A percentile compares a stretch with the other conserved stretches of the same genome.
Evolutionary conservation across 2,113 vertebrate species (phyloP).

Genomic region (Paradisaea rubra): DNA sequence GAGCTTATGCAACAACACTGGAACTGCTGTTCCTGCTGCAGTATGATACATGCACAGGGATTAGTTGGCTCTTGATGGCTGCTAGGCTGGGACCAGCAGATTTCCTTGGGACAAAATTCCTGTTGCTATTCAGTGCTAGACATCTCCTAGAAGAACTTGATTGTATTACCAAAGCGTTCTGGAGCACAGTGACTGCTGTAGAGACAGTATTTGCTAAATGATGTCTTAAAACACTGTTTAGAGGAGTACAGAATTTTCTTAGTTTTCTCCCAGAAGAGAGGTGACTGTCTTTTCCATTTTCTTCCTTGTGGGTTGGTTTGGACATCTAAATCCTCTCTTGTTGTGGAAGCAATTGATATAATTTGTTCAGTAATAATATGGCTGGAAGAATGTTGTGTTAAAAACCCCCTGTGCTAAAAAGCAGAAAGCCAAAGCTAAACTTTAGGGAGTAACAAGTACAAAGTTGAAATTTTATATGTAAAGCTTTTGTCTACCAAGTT

Average conservation of each 20-base stretch:
- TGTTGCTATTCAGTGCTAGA: not conserved
- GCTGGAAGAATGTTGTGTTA: not conserved
- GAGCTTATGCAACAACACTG: not conserved
- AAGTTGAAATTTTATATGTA: not conserved
- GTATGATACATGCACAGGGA: fast-evolving
- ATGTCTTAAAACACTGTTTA: not conserved
- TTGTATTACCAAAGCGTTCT: not conserved
- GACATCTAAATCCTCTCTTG: not conserved
- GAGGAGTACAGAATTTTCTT: not conserved
- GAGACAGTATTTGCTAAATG: not conserved
- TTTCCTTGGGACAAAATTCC: not conserved
- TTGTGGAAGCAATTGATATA: not conserved
- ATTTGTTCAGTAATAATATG: not conserved
- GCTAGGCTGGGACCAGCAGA: not conserved
- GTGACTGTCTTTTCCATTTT: not conserved
- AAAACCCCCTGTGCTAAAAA: not conserved
- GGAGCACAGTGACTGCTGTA: not conserved
- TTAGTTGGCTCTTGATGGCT: not conserved
- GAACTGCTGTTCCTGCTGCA: not conserved
- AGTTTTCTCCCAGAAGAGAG: not conserved
- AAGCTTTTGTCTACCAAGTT: not conserved
- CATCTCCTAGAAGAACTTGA: not conserved
- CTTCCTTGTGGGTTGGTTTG: not conserved
- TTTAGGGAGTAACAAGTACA: not conserved
- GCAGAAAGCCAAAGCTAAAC: not conserved